Evolutionary conservation across 2,797 vertebrate species (phyloP).

Genomic region (Pteropus rufus): DNA sequence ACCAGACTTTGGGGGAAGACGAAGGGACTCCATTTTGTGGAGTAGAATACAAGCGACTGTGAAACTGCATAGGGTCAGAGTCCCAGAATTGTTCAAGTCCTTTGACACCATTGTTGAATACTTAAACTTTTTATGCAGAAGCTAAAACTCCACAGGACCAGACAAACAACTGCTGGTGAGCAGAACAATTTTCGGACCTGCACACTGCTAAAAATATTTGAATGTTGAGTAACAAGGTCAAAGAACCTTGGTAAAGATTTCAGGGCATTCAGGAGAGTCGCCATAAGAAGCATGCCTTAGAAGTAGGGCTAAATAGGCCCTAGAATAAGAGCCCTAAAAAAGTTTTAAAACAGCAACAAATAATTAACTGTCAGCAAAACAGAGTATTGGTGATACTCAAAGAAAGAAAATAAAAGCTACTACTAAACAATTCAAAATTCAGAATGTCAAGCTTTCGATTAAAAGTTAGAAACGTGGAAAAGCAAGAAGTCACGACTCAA

Average conservation of each 20-base stretch:
- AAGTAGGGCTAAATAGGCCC: neutral
- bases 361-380: neutral
- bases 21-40: neutral
- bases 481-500: neutral
- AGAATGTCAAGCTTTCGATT: neutral
- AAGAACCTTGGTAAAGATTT: neutral
- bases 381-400: neutral
- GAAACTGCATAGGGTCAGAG: neutral
- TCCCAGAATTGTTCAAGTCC: neutral
- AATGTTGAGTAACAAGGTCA: neutral
- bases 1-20: neutral
- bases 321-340: neutral
- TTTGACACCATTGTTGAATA: neutral
- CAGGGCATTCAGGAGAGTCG: neutral
- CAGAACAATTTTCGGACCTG: neutral
- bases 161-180: neutral
- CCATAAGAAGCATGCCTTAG: neutral
- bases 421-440: neutral
- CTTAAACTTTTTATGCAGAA: neutral
- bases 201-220: neutral
- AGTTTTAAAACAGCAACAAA: neutral
- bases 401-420: neutral
- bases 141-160: neutral
- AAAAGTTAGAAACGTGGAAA: neutral
- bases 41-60: neutral